Base-by-base conservation (phyloP, 1,140 invertebrate genomes). In the Nixonia krombeini region DNA sequence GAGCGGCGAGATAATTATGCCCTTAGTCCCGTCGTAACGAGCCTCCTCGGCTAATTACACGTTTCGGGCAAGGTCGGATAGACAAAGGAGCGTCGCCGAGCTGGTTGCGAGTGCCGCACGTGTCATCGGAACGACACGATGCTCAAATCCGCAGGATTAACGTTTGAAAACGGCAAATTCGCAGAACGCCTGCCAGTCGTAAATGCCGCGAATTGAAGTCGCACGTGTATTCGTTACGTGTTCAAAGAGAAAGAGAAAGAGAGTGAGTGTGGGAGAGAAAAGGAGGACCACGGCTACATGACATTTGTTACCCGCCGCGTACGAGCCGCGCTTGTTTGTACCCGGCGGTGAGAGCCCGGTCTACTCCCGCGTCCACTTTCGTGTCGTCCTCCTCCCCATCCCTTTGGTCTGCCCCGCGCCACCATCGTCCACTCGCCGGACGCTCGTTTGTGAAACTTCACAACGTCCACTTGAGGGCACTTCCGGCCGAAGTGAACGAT, bases 371-470 rank as follows among this genome's bases (percentile, higher is more conserved):
- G 65, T 71, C 56, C 57, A 70, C 70, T 71, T 73, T 66, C 68
- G 66, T 64, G 38, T 58, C 61, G 62, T 40, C 53, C 62, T 70
- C 68, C 37, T 63, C 42, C 68, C 69, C 68, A 49, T 71, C 74
- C 78, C 74, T 74, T 65, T n/a, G n/a, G n/a, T 78, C 76, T 63
- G 28, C 28, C 40, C 50, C 35, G 40, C 26, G n/a, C n/a, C n/a
- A n/a, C 58, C 64, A 55, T 35, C 53, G 31, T 33, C 52, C 56
- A 58, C 71, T 62, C 62, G 69, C 73, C 68, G 69, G 73, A 82
- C 74, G 75, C 78, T 82, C 79, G 81, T 84, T 82, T 81, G 80
- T 81, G 80, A 77, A 82, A 84, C 82, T 79, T 82, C 80, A 82
- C 75, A 76, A 79, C 73, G 64, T 58, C 58, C 62, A 33, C 47